phyloP scores from a whole-genome alignment of 1,140 invertebrate genomes.

The Arion vulgaris region DNA sequence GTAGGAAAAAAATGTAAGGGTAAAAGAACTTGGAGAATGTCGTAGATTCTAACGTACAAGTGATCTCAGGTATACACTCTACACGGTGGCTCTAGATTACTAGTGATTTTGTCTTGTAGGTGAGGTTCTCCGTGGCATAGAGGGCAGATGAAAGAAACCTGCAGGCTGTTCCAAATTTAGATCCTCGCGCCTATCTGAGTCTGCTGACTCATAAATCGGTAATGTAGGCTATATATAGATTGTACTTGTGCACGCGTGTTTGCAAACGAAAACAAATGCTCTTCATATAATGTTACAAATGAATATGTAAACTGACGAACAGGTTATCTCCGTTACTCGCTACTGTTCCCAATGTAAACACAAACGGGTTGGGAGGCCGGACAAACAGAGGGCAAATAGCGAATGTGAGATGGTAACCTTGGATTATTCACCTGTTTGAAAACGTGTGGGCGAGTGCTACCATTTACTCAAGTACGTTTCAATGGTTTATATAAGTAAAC shows the following conservation, averaged over 20 bases:
- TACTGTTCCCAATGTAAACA: background rate
- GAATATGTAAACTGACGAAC: background rate
- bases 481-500: too few relatives aligned
- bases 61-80: background rate
- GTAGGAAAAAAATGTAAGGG: background rate
- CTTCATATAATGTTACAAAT: background rate
- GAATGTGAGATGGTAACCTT: too few relatives aligned
- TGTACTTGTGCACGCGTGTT: background rate
- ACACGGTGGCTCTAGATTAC: background rate
- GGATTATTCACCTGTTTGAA: background rate
- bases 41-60: background rate
- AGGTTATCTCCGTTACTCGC: background rate
- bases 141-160: constrained; percentile 10
- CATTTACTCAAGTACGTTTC: too few relatives aligned
- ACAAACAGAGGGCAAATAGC: too few relatives aligned
- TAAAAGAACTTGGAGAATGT: background rate
- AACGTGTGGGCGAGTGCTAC: background rate
- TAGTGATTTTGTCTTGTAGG: too few relatives aligned
- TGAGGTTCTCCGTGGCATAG: background rate
- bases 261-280: background rate
- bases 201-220: constrained; percentile 8
- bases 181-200: background rate
- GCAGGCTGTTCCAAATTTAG: background rate
- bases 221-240: constrained; percentile 12
- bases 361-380: too few relatives aligned